These are phyloP conservation scores for Serilophus lunatus DNA, from an alignment of 2,113 vertebrate species.

Conservation along the genomic window DNA sequence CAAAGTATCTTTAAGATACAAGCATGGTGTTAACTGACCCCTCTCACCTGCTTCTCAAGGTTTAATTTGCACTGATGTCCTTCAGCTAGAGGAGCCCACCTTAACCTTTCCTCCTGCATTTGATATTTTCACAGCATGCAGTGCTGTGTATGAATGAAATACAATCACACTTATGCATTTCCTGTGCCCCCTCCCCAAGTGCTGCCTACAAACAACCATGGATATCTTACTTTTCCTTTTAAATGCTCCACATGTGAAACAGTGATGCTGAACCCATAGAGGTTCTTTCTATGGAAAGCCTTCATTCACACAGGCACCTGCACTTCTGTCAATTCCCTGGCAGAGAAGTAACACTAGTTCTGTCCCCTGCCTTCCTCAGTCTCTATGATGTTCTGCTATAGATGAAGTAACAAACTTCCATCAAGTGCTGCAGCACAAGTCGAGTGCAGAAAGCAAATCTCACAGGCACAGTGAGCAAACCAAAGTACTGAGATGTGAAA, in stretches of 20 bases:
- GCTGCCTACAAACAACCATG: background rate
- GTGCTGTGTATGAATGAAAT: background rate
- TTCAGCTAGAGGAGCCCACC: background rate
- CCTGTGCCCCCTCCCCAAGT: background rate
- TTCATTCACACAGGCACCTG: background rate
- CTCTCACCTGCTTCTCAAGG: background rate
- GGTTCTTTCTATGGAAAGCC: background rate
- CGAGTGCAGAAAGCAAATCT: background rate
- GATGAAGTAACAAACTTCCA: background rate
- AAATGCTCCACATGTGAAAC: background rate
- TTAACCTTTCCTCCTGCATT: background rate
- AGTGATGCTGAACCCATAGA: background rate
- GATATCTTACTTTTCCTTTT: background rate
- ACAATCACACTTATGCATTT: background rate
- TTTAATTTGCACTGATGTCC: background rate
- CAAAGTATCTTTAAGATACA: background rate
- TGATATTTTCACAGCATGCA: background rate
- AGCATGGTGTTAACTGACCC: background rate
- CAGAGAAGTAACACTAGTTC: background rate
- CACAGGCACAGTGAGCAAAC: background rate
- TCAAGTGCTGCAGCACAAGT: background rate
- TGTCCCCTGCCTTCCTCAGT: background rate
- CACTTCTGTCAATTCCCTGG: background rate
- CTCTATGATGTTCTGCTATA: background rate
- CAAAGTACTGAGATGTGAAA: background rate